These are phyloP conservation scores for Slavum lentiscoides DNA, from an alignment of 2,888 invertebrate species.

Conservation along the genomic window DNA sequence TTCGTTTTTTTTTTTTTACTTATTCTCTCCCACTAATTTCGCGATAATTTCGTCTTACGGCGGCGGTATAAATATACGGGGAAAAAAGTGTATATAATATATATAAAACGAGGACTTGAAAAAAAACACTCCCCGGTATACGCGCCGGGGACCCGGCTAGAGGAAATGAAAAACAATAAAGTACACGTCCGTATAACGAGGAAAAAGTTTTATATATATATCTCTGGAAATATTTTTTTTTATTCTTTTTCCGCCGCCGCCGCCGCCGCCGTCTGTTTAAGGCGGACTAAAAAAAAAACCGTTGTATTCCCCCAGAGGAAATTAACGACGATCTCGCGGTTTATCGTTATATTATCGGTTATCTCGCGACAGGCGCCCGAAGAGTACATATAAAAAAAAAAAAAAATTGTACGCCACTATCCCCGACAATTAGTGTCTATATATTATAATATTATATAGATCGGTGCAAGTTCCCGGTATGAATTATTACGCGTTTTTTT, in stretches of 20 bases:
- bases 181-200: constrained; percentile 22
- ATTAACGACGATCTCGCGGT: constrained; percentile 39
- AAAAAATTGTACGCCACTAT: not conserved
- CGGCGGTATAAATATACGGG: not conserved
- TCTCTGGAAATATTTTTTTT: constrained; percentile 36
- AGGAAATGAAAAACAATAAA: constrained; percentile 54
- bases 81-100: too few species aligned
- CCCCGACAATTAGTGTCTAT: constrained; percentile 12
- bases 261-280: not conserved
- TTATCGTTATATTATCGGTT: not conserved
- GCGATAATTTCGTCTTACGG: constrained; percentile 46
- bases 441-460: too few species aligned
- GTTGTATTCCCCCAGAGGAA: constrained; percentile 2
- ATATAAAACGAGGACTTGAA: too few species aligned
- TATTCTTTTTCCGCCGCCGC: not conserved
- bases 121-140: not conserved
- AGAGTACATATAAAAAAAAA: too few species aligned
- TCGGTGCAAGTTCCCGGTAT: too few species aligned
- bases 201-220: constrained; percentile 30
- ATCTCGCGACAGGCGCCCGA: not conserved
- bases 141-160: not conserved
- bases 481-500: too few species aligned
- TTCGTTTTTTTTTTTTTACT: constrained; percentile 11
- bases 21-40: constrained; percentile 40
- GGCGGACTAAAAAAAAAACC: not conserved